These are phyloP conservation scores for Paedocypris micromegethes DNA, from an alignment of 2,797 vertebrate genomes.

Conservation along the genomic window DNA sequence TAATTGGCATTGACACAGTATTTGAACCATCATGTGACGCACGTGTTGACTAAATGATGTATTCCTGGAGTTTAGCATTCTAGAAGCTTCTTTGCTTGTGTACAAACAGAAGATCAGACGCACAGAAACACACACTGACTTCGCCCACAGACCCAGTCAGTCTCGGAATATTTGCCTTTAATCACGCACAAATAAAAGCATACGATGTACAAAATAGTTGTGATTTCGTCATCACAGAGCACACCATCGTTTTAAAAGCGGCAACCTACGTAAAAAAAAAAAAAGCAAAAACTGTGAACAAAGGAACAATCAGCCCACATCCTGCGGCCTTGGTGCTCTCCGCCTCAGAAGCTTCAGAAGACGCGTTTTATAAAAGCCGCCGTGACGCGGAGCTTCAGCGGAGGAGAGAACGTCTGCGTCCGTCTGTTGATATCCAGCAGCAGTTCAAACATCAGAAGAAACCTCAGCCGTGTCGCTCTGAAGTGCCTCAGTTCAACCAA, in stretches of 20 bases:
- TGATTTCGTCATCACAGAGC: slow-evolving; percentile 44
- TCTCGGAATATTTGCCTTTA: slow-evolving; percentile 49
- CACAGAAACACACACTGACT: background rate
- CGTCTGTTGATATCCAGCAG: too few species aligned
- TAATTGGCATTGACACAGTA: too few species aligned
- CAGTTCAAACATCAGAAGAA: too few species aligned
- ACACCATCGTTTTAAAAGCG: slow-evolving; percentile 45
- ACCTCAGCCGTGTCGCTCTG: too few species aligned
- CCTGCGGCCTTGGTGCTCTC: slow-evolving; percentile 5
- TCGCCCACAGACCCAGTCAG: slow-evolving; percentile 21
- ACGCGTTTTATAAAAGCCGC: too few species aligned
- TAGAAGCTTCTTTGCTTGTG: background rate
- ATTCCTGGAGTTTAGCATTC: too few species aligned
- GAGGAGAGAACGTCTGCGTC: too few species aligned
- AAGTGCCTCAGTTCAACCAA: too few species aligned
- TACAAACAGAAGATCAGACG: background rate
- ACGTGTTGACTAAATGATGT: too few species aligned
- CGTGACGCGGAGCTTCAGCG: too few species aligned
- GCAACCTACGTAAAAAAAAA: slow-evolving; percentile 44
- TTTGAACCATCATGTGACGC: too few species aligned
- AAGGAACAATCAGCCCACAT: slow-evolving; percentile 29
- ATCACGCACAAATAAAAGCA: slow-evolving; percentile 45
- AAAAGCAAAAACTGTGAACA: slow-evolving; percentile 13
- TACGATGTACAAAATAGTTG: slow-evolving; percentile 52
- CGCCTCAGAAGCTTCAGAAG: too few species aligned